phyloP scores from a whole-genome alignment of 2,113 vertebrate species.

The Hemicordylus capensis region DNA sequence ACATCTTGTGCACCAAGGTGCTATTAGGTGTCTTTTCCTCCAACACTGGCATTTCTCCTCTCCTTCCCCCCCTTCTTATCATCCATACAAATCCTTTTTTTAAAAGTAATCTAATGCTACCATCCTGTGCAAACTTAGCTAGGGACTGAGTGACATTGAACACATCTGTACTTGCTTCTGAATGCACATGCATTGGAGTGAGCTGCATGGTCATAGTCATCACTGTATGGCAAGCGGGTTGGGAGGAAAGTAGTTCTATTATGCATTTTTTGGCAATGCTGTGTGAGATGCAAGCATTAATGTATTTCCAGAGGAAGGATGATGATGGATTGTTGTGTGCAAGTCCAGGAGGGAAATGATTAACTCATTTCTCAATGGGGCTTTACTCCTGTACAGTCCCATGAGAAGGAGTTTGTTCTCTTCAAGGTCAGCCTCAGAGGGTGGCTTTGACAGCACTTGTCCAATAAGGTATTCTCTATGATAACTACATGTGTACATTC shows the following conservation, averaged over 20 bases:
- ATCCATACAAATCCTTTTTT: neutral
- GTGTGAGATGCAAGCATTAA: neutral
- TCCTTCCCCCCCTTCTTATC: too few species aligned
- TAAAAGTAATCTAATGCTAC: neutral
- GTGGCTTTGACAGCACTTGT: neutral
- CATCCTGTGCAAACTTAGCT: neutral
- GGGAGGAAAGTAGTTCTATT: neutral
- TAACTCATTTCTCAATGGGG: neutral
- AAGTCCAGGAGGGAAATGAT: neutral
- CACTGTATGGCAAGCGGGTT: too few species aligned
- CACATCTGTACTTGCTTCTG: neutral
- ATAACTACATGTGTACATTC: neutral
- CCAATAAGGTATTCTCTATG: neutral
- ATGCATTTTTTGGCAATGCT: neutral
- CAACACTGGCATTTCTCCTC: neutral
- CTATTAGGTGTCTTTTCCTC: too few species aligned
- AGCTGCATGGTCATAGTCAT: neutral
- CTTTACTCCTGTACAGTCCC: neutral
- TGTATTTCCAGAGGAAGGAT: neutral
- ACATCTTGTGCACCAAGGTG: too few species aligned
- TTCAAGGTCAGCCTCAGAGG: neutral
- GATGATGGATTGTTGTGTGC: neutral
- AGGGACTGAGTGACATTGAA: neutral
- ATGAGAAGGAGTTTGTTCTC: neutral
- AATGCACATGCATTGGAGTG: neutral